These are phyloP conservation scores for Rhinogobio ventralis DNA, from an alignment of 2,797 vertebrate genomes.

Conservation along the genomic window DNA sequence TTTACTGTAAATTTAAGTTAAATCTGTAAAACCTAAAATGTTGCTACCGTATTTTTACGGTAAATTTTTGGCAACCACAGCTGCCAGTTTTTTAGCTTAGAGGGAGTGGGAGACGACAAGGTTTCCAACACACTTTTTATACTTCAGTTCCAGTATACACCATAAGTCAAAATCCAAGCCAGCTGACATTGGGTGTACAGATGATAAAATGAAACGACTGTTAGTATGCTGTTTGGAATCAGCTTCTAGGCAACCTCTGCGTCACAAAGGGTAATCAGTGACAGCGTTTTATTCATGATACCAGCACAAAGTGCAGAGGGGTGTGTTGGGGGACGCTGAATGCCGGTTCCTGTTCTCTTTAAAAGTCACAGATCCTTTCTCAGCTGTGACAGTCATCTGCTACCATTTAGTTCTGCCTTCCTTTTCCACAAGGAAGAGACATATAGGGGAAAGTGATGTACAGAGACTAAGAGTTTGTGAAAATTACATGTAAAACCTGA, in stretches of 20 bases:
- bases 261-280: slow-evolving; percentile 67
- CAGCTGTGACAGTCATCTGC: slow-evolving; percentile 15
- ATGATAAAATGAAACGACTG: slow-evolving; percentile 44
- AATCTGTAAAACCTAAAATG: no score
- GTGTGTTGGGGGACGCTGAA: slow-evolving; percentile 43
- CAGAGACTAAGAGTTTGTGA: background rate
- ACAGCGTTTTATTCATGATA: slow-evolving; percentile 50
- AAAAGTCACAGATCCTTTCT: slow-evolving; percentile 13
- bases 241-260: slow-evolving; percentile 69
- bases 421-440: background rate
- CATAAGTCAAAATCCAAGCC: slow-evolving; percentile 35
- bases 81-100: background rate
- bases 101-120: background rate
- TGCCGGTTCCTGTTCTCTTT: background rate
- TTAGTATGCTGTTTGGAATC: slow-evolving; percentile 67
- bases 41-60: no score
- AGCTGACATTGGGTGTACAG: slow-evolving; percentile 26
- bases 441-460: background rate
- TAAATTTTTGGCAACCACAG: no score
- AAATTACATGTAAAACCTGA: slow-evolving; percentile 34
- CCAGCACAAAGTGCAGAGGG: slow-evolving; percentile 19
- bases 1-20: no score
- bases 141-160: background rate
- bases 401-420: background rate
- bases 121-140: background rate